These are phyloP conservation scores for Drosophila oshimai DNA, from an alignment of 1,140 invertebrate species.

Conservation along the genomic window DNA sequence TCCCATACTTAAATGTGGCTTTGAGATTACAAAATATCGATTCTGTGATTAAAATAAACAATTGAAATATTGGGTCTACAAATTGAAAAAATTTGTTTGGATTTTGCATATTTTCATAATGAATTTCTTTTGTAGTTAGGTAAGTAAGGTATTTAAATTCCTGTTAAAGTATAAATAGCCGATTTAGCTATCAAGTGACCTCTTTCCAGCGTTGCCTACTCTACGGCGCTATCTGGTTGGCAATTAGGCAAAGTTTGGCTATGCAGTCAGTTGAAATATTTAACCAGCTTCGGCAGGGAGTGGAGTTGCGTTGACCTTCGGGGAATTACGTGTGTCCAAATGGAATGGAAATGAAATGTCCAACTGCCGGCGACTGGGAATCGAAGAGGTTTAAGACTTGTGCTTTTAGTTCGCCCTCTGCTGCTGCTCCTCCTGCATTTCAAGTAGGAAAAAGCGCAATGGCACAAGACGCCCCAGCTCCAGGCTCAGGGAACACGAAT, in stretches of 20 bases:
- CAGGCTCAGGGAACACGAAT: neutral
- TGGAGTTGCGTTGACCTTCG: slow-evolving; percentile 35
- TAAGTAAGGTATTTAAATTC: too few species aligned
- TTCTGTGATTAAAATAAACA: too few species aligned
- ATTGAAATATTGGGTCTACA: too few species aligned
- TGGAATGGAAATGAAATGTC: slow-evolving; percentile 69
- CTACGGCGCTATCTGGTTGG: slow-evolving; percentile 34
- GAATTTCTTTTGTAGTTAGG: too few species aligned
- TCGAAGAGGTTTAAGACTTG: slow-evolving; percentile 37
- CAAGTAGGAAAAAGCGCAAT: slow-evolving; percentile 58
- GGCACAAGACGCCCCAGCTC: slow-evolving; percentile 12
- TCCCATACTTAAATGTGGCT: too few species aligned
- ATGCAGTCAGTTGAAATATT: slow-evolving; percentile 63
- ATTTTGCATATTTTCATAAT: too few species aligned
- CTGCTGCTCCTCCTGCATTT: slow-evolving; percentile 70
- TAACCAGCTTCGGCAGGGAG: slow-evolving; percentile 36
- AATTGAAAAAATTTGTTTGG: too few species aligned
- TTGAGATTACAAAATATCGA: too few species aligned
- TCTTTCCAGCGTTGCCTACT: slow-evolving; percentile 26
- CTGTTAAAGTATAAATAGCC: neutral
- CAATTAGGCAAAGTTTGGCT: slow-evolving; percentile 60
- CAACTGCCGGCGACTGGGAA: slow-evolving; percentile 23
- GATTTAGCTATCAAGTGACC: neutral
- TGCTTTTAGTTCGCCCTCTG: slow-evolving; percentile 25
- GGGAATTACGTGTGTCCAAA: slow-evolving; percentile 70